Base-by-base conservation (phyloP, 2,888 invertebrate genomes). In the Apamea anceps region DNA sequence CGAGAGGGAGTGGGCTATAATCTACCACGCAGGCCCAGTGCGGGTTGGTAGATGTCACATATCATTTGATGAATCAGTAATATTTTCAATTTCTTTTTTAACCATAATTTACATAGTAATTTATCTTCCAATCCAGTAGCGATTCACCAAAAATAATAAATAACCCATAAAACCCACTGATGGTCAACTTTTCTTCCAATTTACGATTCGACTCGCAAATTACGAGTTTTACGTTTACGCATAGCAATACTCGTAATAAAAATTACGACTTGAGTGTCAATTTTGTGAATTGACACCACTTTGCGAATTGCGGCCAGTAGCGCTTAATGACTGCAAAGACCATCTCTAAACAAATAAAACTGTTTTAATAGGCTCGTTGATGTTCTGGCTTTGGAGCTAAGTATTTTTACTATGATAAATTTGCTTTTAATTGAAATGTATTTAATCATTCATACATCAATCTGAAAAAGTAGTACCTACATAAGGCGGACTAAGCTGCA, bases 211-310 rank as follows among this genome's bases (percentile, higher is more conserved):
- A 83, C 82, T 79, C 77, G 77, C 79, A 89, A 89, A 88, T 89
- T 84, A 79, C 84, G 71, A 72, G 73, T 80, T 88, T 88, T 84
- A 88, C 81, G 79, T 77, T 84, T 81, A 87, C 75, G 88, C 88
- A 90, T 87, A 82, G 86, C 83, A 80, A 87, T 87, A 90, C 88
- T 84, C 74, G 72, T 63, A 73, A 86, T 84, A 89, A 81, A 86
- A 85, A 85, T 85, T 81, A 88, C 85, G 88, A 88, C 79, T 91
- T 88, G 87, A 90, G 85, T 88, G 89, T 89, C 90, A 90, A 90
- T 92, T 92, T 90, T 79, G 82, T 77, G 84, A 89, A 90, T 90
- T 89, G 91, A 86, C 84, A 85, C 84, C 86, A 88, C 88, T 90
- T 89, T 87, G 87, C 87, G 75, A 88, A 90, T 87, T 90, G 90